Evolutionary conservation across 2,797 vertebrate genomes (phyloP).

Genomic region (Arctocebus calabarensis): DNA sequence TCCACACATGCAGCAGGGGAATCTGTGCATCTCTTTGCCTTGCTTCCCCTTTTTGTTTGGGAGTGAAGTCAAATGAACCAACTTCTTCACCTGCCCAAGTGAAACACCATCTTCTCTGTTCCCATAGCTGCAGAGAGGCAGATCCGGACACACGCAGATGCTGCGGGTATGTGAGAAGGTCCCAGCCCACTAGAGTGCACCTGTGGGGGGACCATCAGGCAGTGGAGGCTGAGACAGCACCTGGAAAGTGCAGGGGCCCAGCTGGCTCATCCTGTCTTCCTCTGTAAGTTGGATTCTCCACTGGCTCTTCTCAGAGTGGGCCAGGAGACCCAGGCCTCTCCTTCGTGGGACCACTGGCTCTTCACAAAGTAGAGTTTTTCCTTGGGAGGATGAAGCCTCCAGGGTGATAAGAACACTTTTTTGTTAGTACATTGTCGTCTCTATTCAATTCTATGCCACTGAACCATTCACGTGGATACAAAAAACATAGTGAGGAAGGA

Average conservation of each 20-base stretch:
- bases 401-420: background rate
- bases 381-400: background rate
- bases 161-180: background rate
- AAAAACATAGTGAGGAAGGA: background rate
- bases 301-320: background rate
- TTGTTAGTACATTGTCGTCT: background rate
- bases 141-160: accelerated
- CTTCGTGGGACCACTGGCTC: background rate
- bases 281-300: background rate
- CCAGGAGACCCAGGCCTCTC: background rate
- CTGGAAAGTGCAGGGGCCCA: background rate
- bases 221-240: background rate
- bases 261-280: background rate
- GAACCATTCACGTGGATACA: background rate
- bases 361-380: background rate
- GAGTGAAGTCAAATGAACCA: background rate
- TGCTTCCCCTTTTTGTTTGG: background rate
- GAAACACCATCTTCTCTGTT: background rate
- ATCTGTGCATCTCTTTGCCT: background rate
- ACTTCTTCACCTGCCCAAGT: background rate
- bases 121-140: background rate
- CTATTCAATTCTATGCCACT: background rate
- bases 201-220: background rate
- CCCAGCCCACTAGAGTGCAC: background rate
- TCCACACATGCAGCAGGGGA: background rate